Base-by-base conservation (phyloP, 2,888 invertebrate species). In the Serrognathus titanus region DNA sequence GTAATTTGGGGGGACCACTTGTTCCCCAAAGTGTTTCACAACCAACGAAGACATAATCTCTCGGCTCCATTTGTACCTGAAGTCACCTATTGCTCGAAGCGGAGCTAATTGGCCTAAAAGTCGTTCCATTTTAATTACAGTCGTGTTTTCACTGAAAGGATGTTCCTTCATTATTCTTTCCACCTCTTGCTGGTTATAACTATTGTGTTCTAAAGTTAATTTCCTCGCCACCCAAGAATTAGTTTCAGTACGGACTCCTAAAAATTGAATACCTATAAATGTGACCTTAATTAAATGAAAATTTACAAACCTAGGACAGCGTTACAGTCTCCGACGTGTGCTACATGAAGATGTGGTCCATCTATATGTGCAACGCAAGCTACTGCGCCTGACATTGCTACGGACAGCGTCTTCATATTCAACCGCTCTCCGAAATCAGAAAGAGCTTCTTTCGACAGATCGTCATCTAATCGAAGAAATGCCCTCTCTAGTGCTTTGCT, bases 41-140 rank as follows among this genome's bases (percentile, higher is more conserved):
- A 90, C 87, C 52, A 87, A 73, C 59, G 86, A 79, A 55, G 83
- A 79, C 74, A 94, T 82, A 7, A 87, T 81, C 52, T 92, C 85
- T 41, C 83, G 79, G 10, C 86, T 82, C 96, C 97, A 97, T 73
- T 97, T 98, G 73, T 90, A 92, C 63, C 77, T 75, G 70, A 91
- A 94, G 77, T 99, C 98, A 1, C 99, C 99, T 69, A 99, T 85
- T 3, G 98, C 94, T 45, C 99, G 84, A 31, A 99, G 79, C 0
- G 99, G 99, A 1, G 94, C 95, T 57, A 99, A 80, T 74, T 96
- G 93, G 0, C 98, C 97, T 2, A 99, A 81, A n/a, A 99, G 80
- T 57, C 99, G 82, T 65, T 94, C 94, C 77, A 90, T 86, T 73
- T 88, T 86, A 53, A 99, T 89, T 1, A 94, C 87, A 36, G 92